Percentiles rank a stretch among this genome's conserved stretches.
Evolutionary conservation across 2,888 invertebrate genomes (phyloP).

Genomic region (Pocota personata): DNA sequence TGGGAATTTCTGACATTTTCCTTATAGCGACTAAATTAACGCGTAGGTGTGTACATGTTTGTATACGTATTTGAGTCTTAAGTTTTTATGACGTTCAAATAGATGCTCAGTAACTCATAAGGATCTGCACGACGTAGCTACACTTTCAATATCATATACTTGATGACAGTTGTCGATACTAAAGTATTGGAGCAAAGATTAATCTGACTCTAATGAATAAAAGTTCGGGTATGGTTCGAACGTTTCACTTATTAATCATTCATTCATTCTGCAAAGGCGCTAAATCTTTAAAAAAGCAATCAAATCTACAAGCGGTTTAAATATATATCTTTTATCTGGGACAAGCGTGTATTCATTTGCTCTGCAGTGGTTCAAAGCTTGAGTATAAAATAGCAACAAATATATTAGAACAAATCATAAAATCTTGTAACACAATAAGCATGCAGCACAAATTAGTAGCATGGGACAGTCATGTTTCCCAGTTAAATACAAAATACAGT

Average conservation of each 20-base stretch:
- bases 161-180: too few relatives aligned
- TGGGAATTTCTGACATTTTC: too few relatives aligned
- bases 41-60: too few relatives aligned
- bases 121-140: too few relatives aligned
- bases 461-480: neutral
- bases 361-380: neutral
- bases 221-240: neutral
- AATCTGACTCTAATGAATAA: neutral
- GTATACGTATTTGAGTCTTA: too few relatives aligned
- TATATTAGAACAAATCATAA: neutral
- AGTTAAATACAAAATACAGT: constrained; percentile 30
- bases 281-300: constrained; percentile 26
- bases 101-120: too few relatives aligned
- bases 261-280: constrained; percentile 8
- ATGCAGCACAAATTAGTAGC: constrained; percentile 33
- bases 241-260: neutral
- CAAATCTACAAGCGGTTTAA: constrained; percentile 13
- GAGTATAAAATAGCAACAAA: neutral
- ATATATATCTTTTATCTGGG: neutral
- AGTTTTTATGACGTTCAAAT: too few relatives aligned
- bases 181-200: too few relatives aligned
- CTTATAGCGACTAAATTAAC: too few relatives aligned
- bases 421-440: neutral
- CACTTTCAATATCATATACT: too few relatives aligned
- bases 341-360: neutral